Base-by-base conservation (phyloP, 2,797 vertebrate genomes). In the Ctenochaetus hawaiiensis region DNA sequence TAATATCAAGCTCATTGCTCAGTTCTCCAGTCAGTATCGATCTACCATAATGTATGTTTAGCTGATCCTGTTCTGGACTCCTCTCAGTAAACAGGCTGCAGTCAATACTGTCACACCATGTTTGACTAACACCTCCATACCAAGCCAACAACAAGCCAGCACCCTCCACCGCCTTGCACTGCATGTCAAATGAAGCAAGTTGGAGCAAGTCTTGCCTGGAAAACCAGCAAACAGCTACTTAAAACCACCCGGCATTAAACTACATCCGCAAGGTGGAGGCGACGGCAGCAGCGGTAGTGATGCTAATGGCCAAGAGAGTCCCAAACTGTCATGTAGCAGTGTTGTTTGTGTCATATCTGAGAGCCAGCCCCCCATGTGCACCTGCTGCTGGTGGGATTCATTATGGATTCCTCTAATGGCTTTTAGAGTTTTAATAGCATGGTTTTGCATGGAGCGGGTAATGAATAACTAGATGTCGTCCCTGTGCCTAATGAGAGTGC, bases 321-420 rank as follows among this genome's bases (percentile, higher is more conserved):
- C 83, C 88, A 88, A 86, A 89, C 83, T 91, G 89, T 87, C 91
- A 87, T 87, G 89, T 87, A 53, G 80, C 69, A 13, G 83, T 78
- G 79, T 81, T 92, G 89, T 90, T 91, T 92, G 91, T 91, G 89
- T 89, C 91, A 85, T 88, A 87, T 88, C 74, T 22, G 47, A 66
- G 81, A 75, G 86, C 76, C 88, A 80, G 62, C 79, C 89, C 84
- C 86, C 88, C 73, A 78, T 76, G 89, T 87, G 89, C 92, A 94
- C 92, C 93, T 93, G 92, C 92, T 92, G 92, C 90, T 93, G 81
- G 73, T 89, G 75, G 81, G 88, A 83, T 91, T 94, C 93, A 92
- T 94, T 94, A 94, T 92, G 89, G 82, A 90, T 93, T 89, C 79
- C 91, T 94, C 91, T 94, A 94, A 94, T 93, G 93, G 91, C 88